A percentile compares a stretch with the other conserved stretches of the same genome.
Conservation (phyloP, 2,888 invertebrate species). For the Theristus sp. region DNA sequence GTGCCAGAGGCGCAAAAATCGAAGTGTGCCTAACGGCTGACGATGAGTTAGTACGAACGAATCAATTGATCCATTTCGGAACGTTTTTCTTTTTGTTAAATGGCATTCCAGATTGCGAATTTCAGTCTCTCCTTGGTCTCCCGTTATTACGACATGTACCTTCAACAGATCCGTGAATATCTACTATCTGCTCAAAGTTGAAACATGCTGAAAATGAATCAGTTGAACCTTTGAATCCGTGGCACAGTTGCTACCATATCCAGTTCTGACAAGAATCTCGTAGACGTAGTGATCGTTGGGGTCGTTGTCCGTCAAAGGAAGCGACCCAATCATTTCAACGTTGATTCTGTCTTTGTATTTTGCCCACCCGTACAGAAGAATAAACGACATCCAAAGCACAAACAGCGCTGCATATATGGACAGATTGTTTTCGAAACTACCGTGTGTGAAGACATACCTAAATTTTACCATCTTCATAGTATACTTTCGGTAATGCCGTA, state of each 20-base stretch:
- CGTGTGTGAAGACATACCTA: constrained; percentile 35
- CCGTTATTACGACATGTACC: constrained; percentile 16
- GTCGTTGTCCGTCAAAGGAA: constrained; percentile 29
- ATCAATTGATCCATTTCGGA: constrained; percentile 24
- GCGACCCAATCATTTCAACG: constrained; percentile 19
- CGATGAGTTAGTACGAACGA: constrained; percentile 25
- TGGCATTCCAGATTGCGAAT: constrained; percentile 13
- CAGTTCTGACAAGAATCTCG: constrained; percentile 29
- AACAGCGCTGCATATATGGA: constrained; percentile 36
- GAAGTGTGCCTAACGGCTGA: too few relatives aligned
- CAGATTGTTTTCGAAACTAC: constrained; percentile 33
- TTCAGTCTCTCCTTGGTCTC: constrained; percentile 25
- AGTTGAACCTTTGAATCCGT: too few relatives aligned
- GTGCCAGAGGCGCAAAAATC: constrained; percentile 31
- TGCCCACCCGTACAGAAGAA: constrained; percentile 33
- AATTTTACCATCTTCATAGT: too few relatives aligned
- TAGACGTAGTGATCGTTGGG: constrained; percentile 28
- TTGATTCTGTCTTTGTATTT: constrained; percentile 29
- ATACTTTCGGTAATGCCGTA: too few relatives aligned
- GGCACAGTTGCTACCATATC: constrained; percentile 14
- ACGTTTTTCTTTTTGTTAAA: constrained; percentile 20
- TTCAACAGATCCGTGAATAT: not conserved
- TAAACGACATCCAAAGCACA: constrained; percentile 27
- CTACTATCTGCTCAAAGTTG: not conserved
- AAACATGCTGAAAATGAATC: too few relatives aligned